Evolutionary conservation across 2,888 invertebrate species (phyloP).

Genomic region (Drosophila borborema): DNA sequence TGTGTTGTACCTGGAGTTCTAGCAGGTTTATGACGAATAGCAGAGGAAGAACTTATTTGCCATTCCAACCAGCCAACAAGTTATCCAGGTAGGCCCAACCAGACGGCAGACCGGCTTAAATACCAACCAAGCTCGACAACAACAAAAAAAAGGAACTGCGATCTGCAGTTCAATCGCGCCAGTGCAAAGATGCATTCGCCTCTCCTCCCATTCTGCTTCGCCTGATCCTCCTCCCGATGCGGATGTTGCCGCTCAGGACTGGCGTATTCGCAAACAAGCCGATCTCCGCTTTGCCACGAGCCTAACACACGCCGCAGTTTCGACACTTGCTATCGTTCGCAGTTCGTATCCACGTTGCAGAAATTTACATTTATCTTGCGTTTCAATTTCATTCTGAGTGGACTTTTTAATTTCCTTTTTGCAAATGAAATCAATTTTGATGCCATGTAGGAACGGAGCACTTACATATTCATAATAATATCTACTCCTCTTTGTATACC

Average conservation of each 20-base stretch:
- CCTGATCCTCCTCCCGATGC: conserved; percentile 13
- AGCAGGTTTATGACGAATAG: conserved; percentile 75
- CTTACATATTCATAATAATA: conserved; percentile 38
- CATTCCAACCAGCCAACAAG: conserved; percentile 14
- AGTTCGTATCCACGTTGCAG: conserved; percentile 56
- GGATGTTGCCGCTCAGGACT: background rate
- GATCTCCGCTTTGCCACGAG: conserved; percentile 78
- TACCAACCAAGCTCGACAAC: conserved; percentile 6
- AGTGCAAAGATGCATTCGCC: conserved; percentile 48
- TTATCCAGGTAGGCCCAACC: conserved; percentile 40
- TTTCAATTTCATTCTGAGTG: conserved; percentile 75
- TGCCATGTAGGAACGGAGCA: conserved; percentile 46
- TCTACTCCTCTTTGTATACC: conserved; percentile 9
- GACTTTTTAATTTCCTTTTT: conserved; percentile 79
- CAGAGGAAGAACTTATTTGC: conserved; percentile 54
- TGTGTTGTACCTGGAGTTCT: conserved; percentile 45
- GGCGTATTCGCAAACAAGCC: conserved; percentile 35
- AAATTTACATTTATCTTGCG: conserved; percentile 78
- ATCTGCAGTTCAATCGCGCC: conserved; percentile 38
- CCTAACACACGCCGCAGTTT: conserved; percentile 82
- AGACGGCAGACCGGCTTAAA: conserved; percentile 42
- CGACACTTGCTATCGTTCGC: conserved; percentile 65
- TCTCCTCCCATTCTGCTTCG: conserved; percentile 13
- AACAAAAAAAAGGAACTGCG: conserved; percentile 37
- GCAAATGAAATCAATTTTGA: conserved; percentile 80